Conservation (phyloP, 2,113 vertebrate species). For the Cynocephalus volans region DNA sequence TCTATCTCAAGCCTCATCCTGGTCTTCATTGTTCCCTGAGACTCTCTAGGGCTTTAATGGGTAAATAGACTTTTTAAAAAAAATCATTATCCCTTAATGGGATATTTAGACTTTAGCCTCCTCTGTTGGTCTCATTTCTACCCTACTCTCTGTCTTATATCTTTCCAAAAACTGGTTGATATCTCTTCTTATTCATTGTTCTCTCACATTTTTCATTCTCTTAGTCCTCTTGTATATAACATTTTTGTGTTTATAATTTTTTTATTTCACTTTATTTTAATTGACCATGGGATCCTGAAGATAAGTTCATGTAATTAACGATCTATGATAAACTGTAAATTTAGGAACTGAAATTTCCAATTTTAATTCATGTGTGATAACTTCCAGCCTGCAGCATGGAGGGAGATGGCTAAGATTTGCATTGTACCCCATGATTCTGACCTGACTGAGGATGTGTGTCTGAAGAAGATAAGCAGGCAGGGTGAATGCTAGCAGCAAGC, state of each 20-base stretch:
- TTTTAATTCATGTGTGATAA: neutral
- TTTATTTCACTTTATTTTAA: too few relatives aligned
- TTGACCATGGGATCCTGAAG: neutral
- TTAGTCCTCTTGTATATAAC: neutral
- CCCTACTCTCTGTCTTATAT: neutral
- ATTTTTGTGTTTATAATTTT: neutral
- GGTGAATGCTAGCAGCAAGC: too few relatives aligned
- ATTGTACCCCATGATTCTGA: accelerated
- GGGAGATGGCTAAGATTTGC: neutral
- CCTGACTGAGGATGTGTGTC: too few relatives aligned
- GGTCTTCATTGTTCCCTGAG: neutral
- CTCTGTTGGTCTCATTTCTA: too few relatives aligned
- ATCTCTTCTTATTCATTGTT: neutral
- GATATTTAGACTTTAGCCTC: neutral
- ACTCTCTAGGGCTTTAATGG: neutral
- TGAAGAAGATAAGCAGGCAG: neutral
- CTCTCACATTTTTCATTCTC: neutral
- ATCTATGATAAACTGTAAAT: neutral
- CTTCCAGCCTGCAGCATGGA: neutral
- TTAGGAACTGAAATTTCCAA: neutral
- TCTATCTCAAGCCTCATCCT: neutral
- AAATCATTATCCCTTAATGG: neutral
- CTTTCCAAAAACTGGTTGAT: neutral
- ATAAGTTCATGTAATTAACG: neutral
- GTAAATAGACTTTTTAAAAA: neutral